Evolutionary conservation across 2,888 invertebrate species (phyloP).

Genomic region (Conus canariensis): DNA sequence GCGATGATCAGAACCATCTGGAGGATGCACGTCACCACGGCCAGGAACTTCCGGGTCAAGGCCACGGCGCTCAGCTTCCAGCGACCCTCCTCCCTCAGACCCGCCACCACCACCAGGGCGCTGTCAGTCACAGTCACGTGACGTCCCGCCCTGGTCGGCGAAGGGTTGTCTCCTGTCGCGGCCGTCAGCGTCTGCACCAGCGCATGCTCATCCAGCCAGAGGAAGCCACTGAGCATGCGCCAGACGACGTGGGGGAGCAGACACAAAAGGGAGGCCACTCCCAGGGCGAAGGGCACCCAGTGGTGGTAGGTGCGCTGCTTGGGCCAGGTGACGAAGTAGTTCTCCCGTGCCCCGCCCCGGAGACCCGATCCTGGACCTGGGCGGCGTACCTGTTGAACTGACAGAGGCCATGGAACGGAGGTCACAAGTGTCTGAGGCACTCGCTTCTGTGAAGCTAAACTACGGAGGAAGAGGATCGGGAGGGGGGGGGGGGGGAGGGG

Average conservation of each 20-base stretch:
- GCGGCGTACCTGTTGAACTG: not conserved
- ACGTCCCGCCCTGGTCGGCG: not conserved
- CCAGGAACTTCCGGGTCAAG: not conserved
- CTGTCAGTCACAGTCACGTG: conserved; percentile 22
- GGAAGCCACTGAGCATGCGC: conserved; percentile 29
- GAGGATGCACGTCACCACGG: not conserved
- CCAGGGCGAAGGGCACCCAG: conserved; percentile 30
- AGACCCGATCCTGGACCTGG: not conserved
- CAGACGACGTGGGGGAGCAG: conserved; percentile 30
- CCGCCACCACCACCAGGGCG: conserved; percentile 27
- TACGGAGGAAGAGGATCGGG: too few species aligned
- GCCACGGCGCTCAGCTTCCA: not conserved
- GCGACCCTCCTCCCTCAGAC: conserved; percentile 16
- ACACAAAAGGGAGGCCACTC: conserved; percentile 2
- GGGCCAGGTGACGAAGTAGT: not conserved
- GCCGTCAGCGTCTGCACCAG: conserved; percentile 1
- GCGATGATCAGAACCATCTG: not conserved
- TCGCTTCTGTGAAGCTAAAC: too few species aligned
- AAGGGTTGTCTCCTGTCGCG: not conserved
- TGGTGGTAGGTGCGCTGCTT: conserved; percentile 28
- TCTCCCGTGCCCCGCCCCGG: not conserved
- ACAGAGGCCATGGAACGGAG: not conserved
- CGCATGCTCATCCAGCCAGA: conserved; percentile 33
- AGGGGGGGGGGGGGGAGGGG: too few species aligned
- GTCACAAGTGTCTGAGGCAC: too few species aligned